These are phyloP conservation scores for Drosophila sp. DNA, from an alignment of 1,140 invertebrate genomes.

Conservation along the genomic window DNA sequence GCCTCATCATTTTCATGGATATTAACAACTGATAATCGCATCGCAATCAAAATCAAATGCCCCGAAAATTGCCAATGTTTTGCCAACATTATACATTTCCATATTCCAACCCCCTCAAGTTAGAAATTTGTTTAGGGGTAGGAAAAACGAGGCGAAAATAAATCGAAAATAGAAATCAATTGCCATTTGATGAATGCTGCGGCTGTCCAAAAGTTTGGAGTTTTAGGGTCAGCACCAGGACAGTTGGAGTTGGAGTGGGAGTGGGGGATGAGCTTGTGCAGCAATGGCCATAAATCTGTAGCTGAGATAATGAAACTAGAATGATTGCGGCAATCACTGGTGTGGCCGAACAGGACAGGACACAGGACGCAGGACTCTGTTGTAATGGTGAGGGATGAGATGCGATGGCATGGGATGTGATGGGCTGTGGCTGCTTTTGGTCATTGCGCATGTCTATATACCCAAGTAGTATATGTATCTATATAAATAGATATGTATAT, in stretches of 20 bases:
- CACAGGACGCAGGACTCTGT: background rate
- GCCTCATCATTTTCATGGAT: constrained; percentile 73
- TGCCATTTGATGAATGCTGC: constrained; percentile 52
- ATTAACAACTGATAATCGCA: constrained; percentile 80
- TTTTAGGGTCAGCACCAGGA: constrained; percentile 22
- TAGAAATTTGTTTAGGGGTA: constrained; percentile 7
- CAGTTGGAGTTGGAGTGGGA: background rate
- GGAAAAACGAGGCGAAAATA: constrained; percentile 54
- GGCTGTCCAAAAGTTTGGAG: constrained; percentile 31
- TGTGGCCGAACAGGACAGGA: constrained; percentile 60
- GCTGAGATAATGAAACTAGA: constrained; percentile 82
- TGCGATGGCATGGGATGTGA: background rate
- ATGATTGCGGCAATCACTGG: constrained; percentile 83
- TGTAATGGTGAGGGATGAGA: constrained; percentile 11
- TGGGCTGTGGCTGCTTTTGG: constrained; percentile 30
- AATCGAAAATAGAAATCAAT: constrained; percentile 43
- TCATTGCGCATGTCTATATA: constrained; percentile 52
- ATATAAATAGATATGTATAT: constrained; percentile 20
- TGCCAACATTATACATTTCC: constrained; percentile 48
- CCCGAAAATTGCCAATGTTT: constrained; percentile 23
- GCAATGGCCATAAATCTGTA: constrained; percentile 67
- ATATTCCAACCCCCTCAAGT: constrained; percentile 22
- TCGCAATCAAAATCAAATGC: constrained; percentile 63
- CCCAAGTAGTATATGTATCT: constrained; percentile 15
- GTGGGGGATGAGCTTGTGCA: background rate